phyloP scores from a whole-genome alignment of 2,888 invertebrate species.

The Crocallis elinguaria region DNA sequence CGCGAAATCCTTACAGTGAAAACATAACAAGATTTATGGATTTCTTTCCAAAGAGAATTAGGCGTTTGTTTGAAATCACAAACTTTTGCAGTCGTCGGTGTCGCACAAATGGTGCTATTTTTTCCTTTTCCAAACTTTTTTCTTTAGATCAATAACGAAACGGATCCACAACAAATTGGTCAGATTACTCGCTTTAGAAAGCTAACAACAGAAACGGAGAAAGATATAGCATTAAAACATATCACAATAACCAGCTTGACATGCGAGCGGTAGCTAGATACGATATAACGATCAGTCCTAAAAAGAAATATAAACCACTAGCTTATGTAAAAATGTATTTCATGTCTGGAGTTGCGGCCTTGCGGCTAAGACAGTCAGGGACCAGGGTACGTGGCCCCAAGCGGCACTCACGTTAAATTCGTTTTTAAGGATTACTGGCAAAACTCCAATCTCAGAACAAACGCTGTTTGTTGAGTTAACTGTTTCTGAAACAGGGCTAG shows the following conservation, averaged over 20 bases:
- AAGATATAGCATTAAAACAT: no score
- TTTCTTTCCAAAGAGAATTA: slow-evolving; percentile 7
- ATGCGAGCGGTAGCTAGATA: no score
- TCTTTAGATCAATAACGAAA: slow-evolving; percentile 9
- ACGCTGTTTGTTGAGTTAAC: slow-evolving; percentile 36
- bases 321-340: slow-evolving; percentile 13
- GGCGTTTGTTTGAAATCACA: slow-evolving; percentile 22
- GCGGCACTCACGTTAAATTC: slow-evolving; percentile 48
- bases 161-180: not conserved
- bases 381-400: slow-evolving; percentile 21
- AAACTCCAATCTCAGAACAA: slow-evolving; percentile 52
- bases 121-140: slow-evolving; percentile 1
- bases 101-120: slow-evolving; percentile 16
- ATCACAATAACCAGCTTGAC: no score
- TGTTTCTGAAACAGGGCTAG: slow-evolving; percentile 4
- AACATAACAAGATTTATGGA: slow-evolving; percentile 25
- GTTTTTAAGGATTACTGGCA: slow-evolving; percentile 55
- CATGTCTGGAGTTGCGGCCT: slow-evolving; percentile 24
- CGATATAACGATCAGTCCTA: no score
- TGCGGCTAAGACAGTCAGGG: no score
- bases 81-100: slow-evolving; percentile 10
- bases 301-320: not conserved
- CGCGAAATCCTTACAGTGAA: slow-evolving; percentile 13
- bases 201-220: no score
- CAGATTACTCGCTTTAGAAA: not conserved